phyloP scores from a whole-genome alignment of 2,888 invertebrate species.

The Hedya salicella region DNA sequence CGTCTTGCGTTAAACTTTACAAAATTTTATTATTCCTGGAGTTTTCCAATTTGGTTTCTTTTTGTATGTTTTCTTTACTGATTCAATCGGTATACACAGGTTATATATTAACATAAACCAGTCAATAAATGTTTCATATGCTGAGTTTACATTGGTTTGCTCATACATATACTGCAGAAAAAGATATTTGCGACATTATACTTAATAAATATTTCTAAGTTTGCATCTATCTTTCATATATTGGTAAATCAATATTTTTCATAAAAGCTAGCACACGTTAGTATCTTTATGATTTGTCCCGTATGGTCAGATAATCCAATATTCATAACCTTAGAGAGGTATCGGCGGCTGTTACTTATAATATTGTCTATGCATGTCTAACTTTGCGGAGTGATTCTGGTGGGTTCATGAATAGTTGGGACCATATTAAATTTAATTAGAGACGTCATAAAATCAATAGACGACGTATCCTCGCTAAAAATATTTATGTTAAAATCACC shows the following conservation, averaged over 20 bases:
- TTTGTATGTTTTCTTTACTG: not conserved
- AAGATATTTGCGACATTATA: not conserved
- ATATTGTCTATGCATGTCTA: slow-evolving; percentile 6
- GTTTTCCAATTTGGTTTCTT: slow-evolving; percentile 12
- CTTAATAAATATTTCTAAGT: slow-evolving; percentile 4
- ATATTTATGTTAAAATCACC: not conserved
- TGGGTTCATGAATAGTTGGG: slow-evolving; percentile 3
- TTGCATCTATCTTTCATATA: not conserved
- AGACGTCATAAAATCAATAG: not conserved
- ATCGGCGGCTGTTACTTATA: not conserved
- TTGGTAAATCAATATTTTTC: not conserved
- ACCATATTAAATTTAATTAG: not conserved
- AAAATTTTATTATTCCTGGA: not conserved
- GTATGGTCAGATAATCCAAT: not conserved
- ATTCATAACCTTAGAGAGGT: too few species aligned
- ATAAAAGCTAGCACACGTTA: not conserved
- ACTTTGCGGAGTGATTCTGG: not conserved
- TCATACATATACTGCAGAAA: not conserved
- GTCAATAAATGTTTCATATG: slow-evolving; percentile 2
- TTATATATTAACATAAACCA: not conserved
- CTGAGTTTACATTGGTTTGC: not conserved
- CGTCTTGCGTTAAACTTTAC: too few species aligned
- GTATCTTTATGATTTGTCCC: slow-evolving; percentile 1
- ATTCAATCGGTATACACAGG: not conserved
- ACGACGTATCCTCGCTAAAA: not conserved